A percentile compares a stretch with the other conserved stretches of the same genome.
These are phyloP conservation scores for Entomobrya proxima DNA, from an alignment of 2,888 invertebrate species.

Conservation along the genomic window DNA sequence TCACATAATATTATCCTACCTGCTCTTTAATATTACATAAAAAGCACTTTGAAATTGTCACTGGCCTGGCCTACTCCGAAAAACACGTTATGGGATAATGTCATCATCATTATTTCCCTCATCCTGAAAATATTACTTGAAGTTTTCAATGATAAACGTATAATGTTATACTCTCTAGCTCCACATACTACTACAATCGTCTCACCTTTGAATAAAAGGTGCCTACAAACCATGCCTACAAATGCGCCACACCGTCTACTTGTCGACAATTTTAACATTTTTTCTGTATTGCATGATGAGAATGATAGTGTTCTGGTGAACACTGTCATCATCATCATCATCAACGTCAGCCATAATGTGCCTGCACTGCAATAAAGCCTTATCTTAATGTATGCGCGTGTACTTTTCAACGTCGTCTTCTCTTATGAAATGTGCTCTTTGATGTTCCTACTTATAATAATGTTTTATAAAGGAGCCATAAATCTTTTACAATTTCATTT, in stretches of 20 bases:
- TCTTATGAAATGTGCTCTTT: constrained; percentile 32
- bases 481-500: constrained; percentile 38
- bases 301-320: not conserved
- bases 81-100: not conserved
- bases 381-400: constrained; percentile 43
- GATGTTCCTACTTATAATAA: constrained; percentile 38
- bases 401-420: not conserved
- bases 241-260: not conserved
- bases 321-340: constrained; percentile 1
- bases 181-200: not conserved
- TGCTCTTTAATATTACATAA: not conserved
- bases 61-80: not conserved
- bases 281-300: not conserved
- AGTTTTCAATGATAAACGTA: not conserved
- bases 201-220: no score
- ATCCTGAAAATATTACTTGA: not conserved
- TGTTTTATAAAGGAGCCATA: constrained; percentile 33
- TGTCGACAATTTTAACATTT: not conserved
- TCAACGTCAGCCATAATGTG: constrained; percentile 31
- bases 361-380: constrained; percentile 38
- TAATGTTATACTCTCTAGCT: not conserved
- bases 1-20: not conserved
- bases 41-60: not conserved
- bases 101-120: not conserved
- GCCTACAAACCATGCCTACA: no score